These are phyloP conservation scores for Lycaon pictus DNA, from an alignment of 2,113 vertebrate genomes.

Conservation along the genomic window DNA sequence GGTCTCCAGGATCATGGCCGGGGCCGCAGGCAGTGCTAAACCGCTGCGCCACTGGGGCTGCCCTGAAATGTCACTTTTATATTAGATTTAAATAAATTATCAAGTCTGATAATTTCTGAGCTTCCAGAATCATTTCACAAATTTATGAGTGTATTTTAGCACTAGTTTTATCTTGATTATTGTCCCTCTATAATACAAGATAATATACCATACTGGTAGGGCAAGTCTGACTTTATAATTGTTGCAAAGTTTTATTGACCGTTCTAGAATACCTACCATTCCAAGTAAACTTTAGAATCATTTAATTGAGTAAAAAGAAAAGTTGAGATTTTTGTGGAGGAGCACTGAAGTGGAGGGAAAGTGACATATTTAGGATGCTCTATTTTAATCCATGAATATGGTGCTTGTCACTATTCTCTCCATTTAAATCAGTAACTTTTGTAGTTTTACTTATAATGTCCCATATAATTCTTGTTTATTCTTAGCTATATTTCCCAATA, in stretches of 20 bases:
- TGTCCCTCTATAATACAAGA: background rate
- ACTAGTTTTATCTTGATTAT: background rate
- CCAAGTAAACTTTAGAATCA: background rate
- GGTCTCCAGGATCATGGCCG: too few relatives aligned
- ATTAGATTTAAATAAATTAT: constrained; percentile 13
- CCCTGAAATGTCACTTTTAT: background rate
- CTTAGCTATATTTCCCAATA: constrained; percentile 6
- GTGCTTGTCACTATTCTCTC: background rate
- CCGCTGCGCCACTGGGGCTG: too few relatives aligned
- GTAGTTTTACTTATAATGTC: background rate
- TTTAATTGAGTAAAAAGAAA: constrained; percentile 22
- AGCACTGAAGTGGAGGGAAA: background rate
- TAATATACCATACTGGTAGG: background rate
- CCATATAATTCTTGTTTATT: background rate
- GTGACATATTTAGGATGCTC: constrained; percentile 30
- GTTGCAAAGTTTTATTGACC: background rate
- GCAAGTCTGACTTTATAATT: background rate
- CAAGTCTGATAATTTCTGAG: background rate
- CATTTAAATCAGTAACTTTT: background rate
- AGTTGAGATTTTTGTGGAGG: constrained; percentile 6
- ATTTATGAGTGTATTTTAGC: background rate
- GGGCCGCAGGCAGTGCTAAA: too few relatives aligned
- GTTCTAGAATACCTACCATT: background rate
- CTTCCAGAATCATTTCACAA: background rate
- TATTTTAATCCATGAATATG: background rate